phyloP scores from a whole-genome alignment of 1,140 invertebrate species.

The Bombus difficillimus region DNA sequence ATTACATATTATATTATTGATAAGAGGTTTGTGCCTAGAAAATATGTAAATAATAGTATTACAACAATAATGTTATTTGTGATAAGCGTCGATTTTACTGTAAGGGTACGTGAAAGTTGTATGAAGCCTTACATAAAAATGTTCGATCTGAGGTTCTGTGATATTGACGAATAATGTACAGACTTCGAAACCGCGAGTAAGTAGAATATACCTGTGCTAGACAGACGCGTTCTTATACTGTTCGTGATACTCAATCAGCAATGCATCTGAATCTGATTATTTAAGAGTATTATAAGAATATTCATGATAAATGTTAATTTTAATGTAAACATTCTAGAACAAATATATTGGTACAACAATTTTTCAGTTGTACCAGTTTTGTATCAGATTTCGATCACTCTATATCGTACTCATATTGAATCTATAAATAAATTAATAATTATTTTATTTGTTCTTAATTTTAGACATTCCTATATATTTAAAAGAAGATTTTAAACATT shows the following conservation, averaged over 20 bases:
- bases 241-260: background rate
- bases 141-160: conserved; percentile 35
- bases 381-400: background rate
- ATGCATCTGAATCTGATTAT: background rate
- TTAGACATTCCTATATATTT: background rate
- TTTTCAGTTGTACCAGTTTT: background rate
- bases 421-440: background rate
- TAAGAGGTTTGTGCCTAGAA: background rate
- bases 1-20: background rate
- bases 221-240: background rate
- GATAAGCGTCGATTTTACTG: background rate
- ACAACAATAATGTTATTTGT: background rate
- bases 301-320: background rate
- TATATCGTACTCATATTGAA: background rate
- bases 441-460: background rate
- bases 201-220: background rate
- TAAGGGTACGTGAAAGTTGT: background rate
- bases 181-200: conserved; percentile 13
- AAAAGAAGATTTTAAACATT: background rate
- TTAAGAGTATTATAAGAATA: background rate
- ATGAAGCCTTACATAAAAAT: background rate
- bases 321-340: conserved; percentile 4
- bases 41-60: conserved; percentile 15
- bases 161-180: conserved; percentile 36
- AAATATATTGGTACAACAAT: conserved; percentile 17